Base-by-base conservation (phyloP, 2,797 vertebrate genomes). In the Miichthys miiuy region DNA sequence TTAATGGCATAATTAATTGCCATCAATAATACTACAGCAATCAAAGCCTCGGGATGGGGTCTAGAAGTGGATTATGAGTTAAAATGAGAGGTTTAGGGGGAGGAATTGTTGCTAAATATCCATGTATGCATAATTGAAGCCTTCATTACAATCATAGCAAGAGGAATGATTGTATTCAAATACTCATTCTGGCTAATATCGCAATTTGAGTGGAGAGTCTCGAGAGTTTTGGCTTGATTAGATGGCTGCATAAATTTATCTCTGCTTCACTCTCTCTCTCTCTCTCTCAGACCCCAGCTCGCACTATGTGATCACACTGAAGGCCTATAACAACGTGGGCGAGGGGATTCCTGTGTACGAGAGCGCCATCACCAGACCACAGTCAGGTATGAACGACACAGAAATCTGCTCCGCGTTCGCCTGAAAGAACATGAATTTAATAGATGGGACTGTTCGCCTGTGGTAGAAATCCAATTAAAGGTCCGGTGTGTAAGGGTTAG, bases 271-370 rank as follows among this genome's bases (percentile, higher is more conserved):
- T 78, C 17, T 63, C 38, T 27, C 47, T 79, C 17, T 67, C 38
- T 41, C 4, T 47, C 17, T 8, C 78, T 64, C 91, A 99, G 98
- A 99, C 84, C 96, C 98, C 69, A 99, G 97, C 89, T 99, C 98
- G 21, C 97, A 98, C 90, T 99, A 99, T 0, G 98, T 99, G 79
- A 99, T 99, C 89, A 98, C 97, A 14, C 94, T 99, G 90, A 99
- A 98, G 88, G 98, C 98, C 0, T 99, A 93, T 80, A 99, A 99
- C 92, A 99, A 99, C 0, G 95, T 99, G 58, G 98, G 98, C 0
- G 98, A 99, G 91, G 98, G 98, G 52, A 97, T 99, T 72, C 98
- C 98, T 0, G 96, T 99, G 76, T 99, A 99, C 0, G 98, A 99
- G 94, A 99, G 98, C 11, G 98, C 98, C 0, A 94, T 97, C 92